phyloP scores from a whole-genome alignment of 2,888 invertebrate species.

The Leptinotarsa peninsularis region DNA sequence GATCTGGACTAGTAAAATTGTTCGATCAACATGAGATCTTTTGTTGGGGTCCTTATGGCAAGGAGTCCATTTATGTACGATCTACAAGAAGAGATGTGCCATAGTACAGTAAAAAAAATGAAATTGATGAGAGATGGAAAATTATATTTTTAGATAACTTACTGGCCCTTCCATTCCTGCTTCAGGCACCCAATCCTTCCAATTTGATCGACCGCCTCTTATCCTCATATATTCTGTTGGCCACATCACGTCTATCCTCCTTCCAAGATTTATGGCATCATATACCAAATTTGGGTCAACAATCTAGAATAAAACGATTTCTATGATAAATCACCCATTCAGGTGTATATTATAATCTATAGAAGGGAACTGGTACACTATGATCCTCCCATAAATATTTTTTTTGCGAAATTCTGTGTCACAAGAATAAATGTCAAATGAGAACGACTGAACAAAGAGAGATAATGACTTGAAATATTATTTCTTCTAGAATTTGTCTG shows the following conservation, averaged over 20 bases:
- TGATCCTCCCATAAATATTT: too few relatives aligned
- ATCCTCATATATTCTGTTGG: slow-evolving; percentile 90
- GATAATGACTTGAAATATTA: too few relatives aligned
- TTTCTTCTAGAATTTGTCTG: too few relatives aligned
- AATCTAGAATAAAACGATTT: slow-evolving; percentile 64
- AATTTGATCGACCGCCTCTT: slow-evolving; percentile 87
- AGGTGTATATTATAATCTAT: too few relatives aligned
- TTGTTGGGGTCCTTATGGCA: slow-evolving; percentile 89
- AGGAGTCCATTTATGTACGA: slow-evolving; percentile 95
- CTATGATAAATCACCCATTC: slow-evolving; percentile 12
- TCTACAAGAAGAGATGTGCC: slow-evolving; percentile 64
- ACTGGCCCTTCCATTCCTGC: slow-evolving; percentile 93
- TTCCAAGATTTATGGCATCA: slow-evolving; percentile 90
- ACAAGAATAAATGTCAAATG: too few relatives aligned
- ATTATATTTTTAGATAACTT: slow-evolving; percentile 49
- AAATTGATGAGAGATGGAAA: background rate
- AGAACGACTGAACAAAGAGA: too few relatives aligned
- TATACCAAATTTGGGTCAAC: slow-evolving; percentile 81
- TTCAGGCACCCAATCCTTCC: slow-evolving; percentile 91
- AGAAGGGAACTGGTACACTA: too few relatives aligned
- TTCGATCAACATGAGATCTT: slow-evolving; percentile 92
- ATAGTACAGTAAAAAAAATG: background rate
- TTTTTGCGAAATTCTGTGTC: too few relatives aligned
- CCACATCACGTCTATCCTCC: slow-evolving; percentile 95
- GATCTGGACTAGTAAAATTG: slow-evolving; percentile 91